Base-by-base conservation (phyloP, 1,140 invertebrate genomes). In the Saccostrea cuccullata region DNA sequence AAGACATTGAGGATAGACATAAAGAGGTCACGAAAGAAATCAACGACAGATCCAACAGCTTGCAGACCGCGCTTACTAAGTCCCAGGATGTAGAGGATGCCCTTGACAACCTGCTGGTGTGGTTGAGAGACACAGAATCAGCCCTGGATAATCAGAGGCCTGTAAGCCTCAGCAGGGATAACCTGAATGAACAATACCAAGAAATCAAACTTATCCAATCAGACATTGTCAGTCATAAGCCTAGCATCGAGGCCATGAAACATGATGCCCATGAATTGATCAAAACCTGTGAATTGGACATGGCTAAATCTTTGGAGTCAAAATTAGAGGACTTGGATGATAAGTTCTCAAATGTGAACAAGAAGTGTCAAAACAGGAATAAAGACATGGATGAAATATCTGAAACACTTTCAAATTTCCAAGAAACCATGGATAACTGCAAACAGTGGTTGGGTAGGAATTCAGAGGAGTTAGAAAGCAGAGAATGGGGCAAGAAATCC, bases 81-180 rank as follows among this genome's bases (percentile, higher is more conserved):
- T 98, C 98, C 85, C 98, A 99, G 95, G 98, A 98, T n/a, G 97
- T 99, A 15, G 97, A 98, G 94, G 98, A 98, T 94, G 98, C 98
- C 12, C 95, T 99, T 0, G 98, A 99, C 92, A 96, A 97, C 85
- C 96, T 99, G 12, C 96, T 97, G 8, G 94, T 96, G 82, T 99
- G 98, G 98, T 95, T 99, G 56, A 97, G 97, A 88, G 96, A 97
- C 90, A 97, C 97, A 12, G 98, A 99, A 93, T 97, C 96, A 90
- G 96, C 97, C 92, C 97, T 90, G 90, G 96, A 96, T 36, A 96
- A 97, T 89, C 96, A 96, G 90, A 96, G 97, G 91, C 98, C 98
- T 12, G 97, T 98, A 0, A 98, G 98, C 88, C 95, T 99, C 1
- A 97, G 98, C 89, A 97, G 97, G 90, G 98, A 98, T 93, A 97